Base-by-base conservation (phyloP, 2,113 vertebrate species). In the Gila orcuttii region DNA sequence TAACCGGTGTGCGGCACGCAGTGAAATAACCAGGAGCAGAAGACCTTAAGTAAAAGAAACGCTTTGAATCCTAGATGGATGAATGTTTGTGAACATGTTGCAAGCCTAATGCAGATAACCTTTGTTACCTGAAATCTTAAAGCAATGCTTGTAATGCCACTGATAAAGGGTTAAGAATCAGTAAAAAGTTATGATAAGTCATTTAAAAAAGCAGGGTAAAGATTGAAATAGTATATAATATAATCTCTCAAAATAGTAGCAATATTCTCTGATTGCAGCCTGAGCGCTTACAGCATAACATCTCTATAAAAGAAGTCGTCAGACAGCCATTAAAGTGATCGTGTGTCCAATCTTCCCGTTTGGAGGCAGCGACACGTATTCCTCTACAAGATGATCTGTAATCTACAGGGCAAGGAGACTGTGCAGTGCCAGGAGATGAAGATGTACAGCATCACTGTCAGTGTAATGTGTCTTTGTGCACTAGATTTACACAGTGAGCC, bases 211-310 rank as follows among this genome's bases (percentile, higher is more conserved):
- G 52, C 76, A 59, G 33, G 31, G 19, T 57, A 23, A 57, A 57
- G 45, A 21, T 57, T 33, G 50, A 31, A 79, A 79, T 17, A 39
- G 31, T 39, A 79, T 23, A 79, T 23, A 79, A 42, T 42, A 79
- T 39, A 79, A 42, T 60, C 33, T 39, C 71, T 25, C 3, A 79
- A 10, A 79, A 39, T 36, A 59, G 19, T 10, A 79, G 21, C 55
- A 33, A 36, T 78, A 78, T 31, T 23, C 28, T 62, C 57, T 60
- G 55, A 79, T 25, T 17, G 55, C 23, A 62, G 78, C n/a, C 78
- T 62, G 33, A 62, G 55, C 21, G 28, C 33, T 79, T 78, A 78
- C 50, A 77, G 76, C 52, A 28, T 28, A 47, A 47, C 73, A 25
- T 10, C 42, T 12, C 19, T 21, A 21, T 36, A 62, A 62, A 64